These are phyloP conservation scores for Elmis aenea DNA, from an alignment of 2,888 invertebrate genomes.

Conservation along the genomic window DNA sequence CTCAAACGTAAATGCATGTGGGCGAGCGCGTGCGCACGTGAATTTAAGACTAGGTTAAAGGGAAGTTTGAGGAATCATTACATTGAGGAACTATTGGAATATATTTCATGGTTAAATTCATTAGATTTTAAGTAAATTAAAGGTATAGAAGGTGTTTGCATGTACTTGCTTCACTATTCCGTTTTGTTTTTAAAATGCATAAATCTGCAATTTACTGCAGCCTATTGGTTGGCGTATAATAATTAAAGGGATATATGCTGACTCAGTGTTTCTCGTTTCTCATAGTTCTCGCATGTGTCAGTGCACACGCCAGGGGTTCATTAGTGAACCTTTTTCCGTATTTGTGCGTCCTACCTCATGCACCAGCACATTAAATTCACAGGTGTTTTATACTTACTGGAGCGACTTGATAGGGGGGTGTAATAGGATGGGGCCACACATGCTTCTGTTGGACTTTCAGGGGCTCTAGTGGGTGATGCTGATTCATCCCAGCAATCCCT, in stretches of 20 bases:
- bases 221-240: no score
- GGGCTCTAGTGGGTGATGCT: conserved; percentile 41
- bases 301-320: conserved; percentile 23
- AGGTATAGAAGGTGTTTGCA: no score
- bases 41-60: no score
- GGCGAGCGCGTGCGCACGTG: no score
- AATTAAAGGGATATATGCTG: conserved; percentile 4
- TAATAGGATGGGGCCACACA: conserved; percentile 58
- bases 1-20: no score
- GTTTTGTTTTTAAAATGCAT: no score
- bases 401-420: conserved; percentile 47
- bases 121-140: no score
- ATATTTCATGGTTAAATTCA: no score
- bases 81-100: no score
- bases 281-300: conserved; percentile 14
- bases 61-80: no score
- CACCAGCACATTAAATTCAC: conserved; percentile 3
- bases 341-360: conserved; percentile 6
- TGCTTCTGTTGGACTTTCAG: conserved; percentile 55
- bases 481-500: conserved; percentile 46
- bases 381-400: conserved; percentile 24
- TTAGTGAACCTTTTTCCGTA: conserved; percentile 21
- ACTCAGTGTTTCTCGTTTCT: conserved; percentile 17
- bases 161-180: no score
- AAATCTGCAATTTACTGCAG: no score